phyloP scores from a whole-genome alignment of 2,797 vertebrate species.

The Anisognathus igniventris region DNA sequence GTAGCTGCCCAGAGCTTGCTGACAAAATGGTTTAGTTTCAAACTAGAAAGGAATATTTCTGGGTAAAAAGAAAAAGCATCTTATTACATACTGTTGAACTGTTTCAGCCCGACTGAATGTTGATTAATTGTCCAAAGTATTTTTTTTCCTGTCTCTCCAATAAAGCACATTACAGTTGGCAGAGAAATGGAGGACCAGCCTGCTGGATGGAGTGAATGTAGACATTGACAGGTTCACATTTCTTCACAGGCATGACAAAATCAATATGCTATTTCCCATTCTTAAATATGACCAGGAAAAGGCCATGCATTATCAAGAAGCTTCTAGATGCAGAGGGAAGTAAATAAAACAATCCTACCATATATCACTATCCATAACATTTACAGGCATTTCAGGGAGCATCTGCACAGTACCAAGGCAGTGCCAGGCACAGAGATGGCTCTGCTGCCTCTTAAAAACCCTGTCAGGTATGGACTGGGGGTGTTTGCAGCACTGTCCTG shows the following conservation, averaged over 20 bases:
- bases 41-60: not conserved
- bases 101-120: not conserved
- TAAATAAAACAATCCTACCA: not conserved
- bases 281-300: conserved; percentile 55
- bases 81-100: not conserved
- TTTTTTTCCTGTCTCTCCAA: not conserved
- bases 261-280: conserved; percentile 61
- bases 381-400: not conserved
- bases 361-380: not conserved
- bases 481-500: not conserved
- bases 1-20: not conserved
- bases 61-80: not conserved
- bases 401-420: too few relatives aligned
- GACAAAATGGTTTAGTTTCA: not conserved
- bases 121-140: conserved; percentile 23
- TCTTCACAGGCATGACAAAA: conserved; percentile 42
- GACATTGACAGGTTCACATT: conserved; percentile 38
- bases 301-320: conserved; percentile 43
- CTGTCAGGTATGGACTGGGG: not conserved
- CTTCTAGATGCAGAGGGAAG: conserved; percentile 12
- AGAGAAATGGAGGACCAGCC: conserved; percentile 6
- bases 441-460: not conserved
- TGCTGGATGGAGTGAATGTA: conserved; percentile 15
- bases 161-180: conserved; percentile 3
- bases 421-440: not conserved